phyloP scores from a whole-genome alignment of 1,140 invertebrate genomes.

The Atta texana region DNA sequence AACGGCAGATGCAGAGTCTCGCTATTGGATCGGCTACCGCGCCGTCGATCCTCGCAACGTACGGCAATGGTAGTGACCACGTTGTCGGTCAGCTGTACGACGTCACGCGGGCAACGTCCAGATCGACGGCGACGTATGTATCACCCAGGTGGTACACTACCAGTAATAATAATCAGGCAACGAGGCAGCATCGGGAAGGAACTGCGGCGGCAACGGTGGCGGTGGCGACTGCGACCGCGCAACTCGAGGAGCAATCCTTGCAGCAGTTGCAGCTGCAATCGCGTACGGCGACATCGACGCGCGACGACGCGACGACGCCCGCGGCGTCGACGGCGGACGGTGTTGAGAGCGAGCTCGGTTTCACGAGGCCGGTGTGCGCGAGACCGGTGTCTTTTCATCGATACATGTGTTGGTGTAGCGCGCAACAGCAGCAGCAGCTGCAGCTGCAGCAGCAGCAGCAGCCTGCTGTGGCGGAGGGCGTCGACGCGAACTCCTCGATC shows the following conservation, averaged over 20 bases:
- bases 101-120: conserved; percentile 33
- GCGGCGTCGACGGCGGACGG: conserved; percentile 25
- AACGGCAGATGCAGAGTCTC: conserved; percentile 48
- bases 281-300: conserved; percentile 6
- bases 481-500: conserved; percentile 60
- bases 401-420: conserved; percentile 86
- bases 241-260: conserved; percentile 39
- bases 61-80: not conserved
- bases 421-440: not conserved
- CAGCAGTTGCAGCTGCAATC: not conserved
- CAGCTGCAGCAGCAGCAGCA: not conserved
- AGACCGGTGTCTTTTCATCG: conserved; percentile 86
- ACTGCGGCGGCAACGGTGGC: not conserved
- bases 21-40: conserved; percentile 7
- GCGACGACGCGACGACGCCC: conserved; percentile 2
- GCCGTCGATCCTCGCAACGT: conserved; percentile 27
- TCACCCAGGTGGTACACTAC: conserved; percentile 42
- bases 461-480: conserved; percentile 43
- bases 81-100: conserved; percentile 48
- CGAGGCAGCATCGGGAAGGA: conserved; percentile 45
- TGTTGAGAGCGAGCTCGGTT: conserved; percentile 57
- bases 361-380: conserved; percentile 81
- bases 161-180: conserved; percentile 46
- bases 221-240: not conserved
- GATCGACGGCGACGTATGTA: conserved; percentile 8